A percentile compares a stretch with the other conserved stretches of the same genome.
Evolutionary conservation across 2,797 vertebrate species (phyloP).

Genomic region (Enteromius unitaeniatus): DNA sequence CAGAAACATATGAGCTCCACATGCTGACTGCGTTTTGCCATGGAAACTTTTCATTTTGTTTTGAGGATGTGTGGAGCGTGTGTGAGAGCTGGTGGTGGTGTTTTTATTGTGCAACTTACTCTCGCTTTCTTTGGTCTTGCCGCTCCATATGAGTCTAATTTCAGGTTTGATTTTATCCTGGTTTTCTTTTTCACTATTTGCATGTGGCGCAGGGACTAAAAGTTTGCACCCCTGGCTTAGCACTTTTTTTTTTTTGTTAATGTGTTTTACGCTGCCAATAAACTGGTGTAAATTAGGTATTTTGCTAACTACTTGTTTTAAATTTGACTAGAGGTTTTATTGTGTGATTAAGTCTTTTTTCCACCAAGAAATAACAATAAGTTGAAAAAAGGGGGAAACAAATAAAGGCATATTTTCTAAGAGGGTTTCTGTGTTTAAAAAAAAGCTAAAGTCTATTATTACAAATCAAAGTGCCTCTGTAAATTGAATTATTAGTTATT

Average conservation of each 20-base stretch:
- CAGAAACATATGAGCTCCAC: conserved; percentile 75
- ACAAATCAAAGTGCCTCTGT: neutral
- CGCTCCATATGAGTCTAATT: conserved; percentile 66
- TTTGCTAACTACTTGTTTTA: neutral
- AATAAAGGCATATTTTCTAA: neutral
- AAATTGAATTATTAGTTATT: neutral
- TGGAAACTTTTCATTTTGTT: conserved; percentile 69
- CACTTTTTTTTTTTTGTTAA: conserved; percentile 57
- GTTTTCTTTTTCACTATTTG: conserved; percentile 34
- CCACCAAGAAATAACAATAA: neutral
- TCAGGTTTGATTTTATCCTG: conserved; percentile 61
- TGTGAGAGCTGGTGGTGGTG: conserved; percentile 48
- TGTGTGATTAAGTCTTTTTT: neutral
- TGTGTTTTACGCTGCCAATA: neutral
- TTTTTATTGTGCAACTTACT: conserved; percentile 66
- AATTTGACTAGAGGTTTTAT: neutral
- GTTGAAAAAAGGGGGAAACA: too few species aligned
- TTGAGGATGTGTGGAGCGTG: conserved; percentile 33
- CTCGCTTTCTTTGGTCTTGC: conserved; percentile 32
- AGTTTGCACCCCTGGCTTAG: conserved; percentile 15
- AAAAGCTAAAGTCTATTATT: neutral
- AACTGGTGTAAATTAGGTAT: neutral
- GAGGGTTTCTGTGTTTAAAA: neutral
- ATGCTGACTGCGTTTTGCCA: conserved; percentile 68
- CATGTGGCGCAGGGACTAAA: neutral